These are phyloP conservation scores for Podarcis muralis DNA, from an alignment of 2,113 vertebrate species.

Conservation along the genomic window DNA sequence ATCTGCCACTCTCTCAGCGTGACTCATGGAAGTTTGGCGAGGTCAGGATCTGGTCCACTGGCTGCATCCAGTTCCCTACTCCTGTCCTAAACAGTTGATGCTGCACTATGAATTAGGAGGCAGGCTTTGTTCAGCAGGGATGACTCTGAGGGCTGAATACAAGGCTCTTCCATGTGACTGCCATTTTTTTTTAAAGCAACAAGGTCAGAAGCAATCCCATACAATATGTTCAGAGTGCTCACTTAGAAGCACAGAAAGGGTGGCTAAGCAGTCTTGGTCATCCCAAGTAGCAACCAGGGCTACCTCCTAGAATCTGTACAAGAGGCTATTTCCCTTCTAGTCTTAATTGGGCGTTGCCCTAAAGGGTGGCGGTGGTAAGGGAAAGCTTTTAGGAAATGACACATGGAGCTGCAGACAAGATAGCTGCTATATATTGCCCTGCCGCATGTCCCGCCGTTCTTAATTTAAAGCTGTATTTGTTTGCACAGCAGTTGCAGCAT, in stretches of 20 bases:
- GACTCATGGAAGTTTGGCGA: too few species aligned
- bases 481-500: neutral
- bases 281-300: neutral
- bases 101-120: neutral
- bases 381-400: neutral
- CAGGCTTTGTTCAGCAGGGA: neutral
- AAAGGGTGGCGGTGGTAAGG: neutral
- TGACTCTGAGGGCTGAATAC: neutral
- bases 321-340: neutral
- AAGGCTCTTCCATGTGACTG: neutral
- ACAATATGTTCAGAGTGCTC: neutral
- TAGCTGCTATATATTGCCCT: neutral
- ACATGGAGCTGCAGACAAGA: too few species aligned
- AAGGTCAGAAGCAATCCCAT: neutral
- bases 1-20: too few species aligned
- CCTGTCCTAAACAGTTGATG: neutral
- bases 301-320: neutral
- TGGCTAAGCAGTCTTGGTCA: neutral
- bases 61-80: too few species aligned
- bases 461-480: neutral
- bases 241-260: neutral
- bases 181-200: too few species aligned
- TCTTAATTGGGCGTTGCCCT: neutral
- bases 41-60: too few species aligned
- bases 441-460: neutral